phyloP scores from a whole-genome alignment of 2,797 vertebrate species.

The Euthynnus affinis region DNA sequence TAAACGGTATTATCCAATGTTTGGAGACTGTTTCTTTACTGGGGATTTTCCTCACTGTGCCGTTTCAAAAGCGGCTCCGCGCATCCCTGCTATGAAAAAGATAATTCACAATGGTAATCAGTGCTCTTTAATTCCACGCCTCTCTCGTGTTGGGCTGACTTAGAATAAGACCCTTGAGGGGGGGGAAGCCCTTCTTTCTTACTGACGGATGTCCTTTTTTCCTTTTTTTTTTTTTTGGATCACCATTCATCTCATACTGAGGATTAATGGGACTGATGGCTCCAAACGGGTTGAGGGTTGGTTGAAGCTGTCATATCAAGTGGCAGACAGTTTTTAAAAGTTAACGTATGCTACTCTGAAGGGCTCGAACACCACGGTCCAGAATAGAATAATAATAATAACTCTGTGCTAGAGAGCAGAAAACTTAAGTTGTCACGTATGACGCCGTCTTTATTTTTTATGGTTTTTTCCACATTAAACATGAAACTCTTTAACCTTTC shows the following conservation, averaged over 20 bases:
- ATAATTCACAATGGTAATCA: constrained; percentile 73
- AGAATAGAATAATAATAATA: neutral
- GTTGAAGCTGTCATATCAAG: constrained; percentile 49
- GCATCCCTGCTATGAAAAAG: constrained; percentile 60
- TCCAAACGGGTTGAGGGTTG: constrained; percentile 16
- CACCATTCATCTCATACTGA: constrained; percentile 37
- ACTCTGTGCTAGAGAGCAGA: constrained; percentile 7
- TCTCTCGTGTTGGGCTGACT: constrained; percentile 67
- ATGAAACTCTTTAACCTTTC: neutral
- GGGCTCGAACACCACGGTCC: neutral
- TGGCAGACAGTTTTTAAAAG: constrained; percentile 42
- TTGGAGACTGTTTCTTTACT: constrained; percentile 64
- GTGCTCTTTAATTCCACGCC: constrained; percentile 65
- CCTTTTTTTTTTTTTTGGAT: constrained; percentile 34
- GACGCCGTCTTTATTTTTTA: neutral
- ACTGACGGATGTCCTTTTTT: constrained; percentile 53
- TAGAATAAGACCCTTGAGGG: constrained; percentile 69
- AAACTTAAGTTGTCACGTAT: constrained; percentile 10
- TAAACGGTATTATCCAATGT: constrained; percentile 71
- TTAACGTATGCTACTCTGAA: constrained; percentile 21
- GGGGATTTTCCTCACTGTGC: constrained; percentile 56
- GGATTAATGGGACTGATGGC: constrained; percentile 62
- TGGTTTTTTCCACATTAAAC: neutral
- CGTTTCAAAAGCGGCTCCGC: constrained; percentile 59
- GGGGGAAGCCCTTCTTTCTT: constrained; percentile 26